These are phyloP conservation scores for Paramormyrops hopkinsi DNA, from an alignment of 2,797 vertebrate species.

Conservation along the genomic window DNA sequence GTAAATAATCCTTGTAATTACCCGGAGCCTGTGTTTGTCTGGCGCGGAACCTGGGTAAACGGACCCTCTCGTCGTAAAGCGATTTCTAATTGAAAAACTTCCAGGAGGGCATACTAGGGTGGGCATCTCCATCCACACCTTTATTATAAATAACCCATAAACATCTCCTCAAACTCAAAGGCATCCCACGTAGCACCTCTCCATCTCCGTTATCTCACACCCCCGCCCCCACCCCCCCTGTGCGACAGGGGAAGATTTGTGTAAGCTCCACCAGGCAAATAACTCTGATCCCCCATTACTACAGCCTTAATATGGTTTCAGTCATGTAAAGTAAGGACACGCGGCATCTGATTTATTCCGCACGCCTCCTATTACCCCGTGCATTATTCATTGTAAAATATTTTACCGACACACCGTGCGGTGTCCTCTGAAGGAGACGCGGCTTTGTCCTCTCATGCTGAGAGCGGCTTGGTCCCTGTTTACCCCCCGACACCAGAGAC, in stretches of 20 bases:
- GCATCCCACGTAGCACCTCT: not conserved
- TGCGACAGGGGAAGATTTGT: constrained; percentile 20
- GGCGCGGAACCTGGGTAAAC: constrained; percentile 66
- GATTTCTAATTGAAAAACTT: constrained; percentile 61
- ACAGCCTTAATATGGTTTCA: constrained; percentile 28
- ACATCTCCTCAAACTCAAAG: constrained; percentile 24
- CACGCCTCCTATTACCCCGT: not conserved
- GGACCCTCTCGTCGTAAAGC: constrained; percentile 66
- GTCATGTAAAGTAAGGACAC: constrained; percentile 16
- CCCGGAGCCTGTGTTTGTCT: constrained; percentile 60
- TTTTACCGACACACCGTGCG: not conserved
- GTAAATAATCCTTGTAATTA: constrained; percentile 76
- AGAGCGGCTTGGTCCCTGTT: not conserved
- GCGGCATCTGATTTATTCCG: constrained; percentile 13
- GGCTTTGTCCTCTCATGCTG: not conserved
- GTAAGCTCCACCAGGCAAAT: constrained; percentile 15
- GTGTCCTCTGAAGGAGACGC: constrained; percentile 3
- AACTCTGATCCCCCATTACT: constrained; percentile 36
- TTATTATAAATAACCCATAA: constrained; percentile 26
- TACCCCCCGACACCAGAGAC: not conserved
- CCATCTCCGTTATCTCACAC: constrained; percentile 19
- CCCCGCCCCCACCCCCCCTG: not conserved
- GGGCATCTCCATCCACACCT: not conserved
- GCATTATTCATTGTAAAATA: constrained; percentile 23
- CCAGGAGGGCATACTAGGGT: constrained; percentile 41